Conservation (phyloP, 2,888 invertebrate species). For the Drosophila neonasuta region DNA sequence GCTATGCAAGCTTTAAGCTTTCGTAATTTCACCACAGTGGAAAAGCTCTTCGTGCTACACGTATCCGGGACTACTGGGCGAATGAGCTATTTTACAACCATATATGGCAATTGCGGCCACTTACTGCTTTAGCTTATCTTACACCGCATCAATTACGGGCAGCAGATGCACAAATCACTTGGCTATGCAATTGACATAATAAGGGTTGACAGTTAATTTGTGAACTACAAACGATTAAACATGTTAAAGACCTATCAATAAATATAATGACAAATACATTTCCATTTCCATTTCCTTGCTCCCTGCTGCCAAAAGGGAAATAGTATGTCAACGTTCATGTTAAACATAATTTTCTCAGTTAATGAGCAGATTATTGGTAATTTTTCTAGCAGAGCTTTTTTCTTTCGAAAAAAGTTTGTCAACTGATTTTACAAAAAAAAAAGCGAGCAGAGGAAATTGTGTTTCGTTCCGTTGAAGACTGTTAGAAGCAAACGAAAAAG, state of each 20-base stretch:
- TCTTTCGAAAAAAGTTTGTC: neutral
- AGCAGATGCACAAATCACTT: neutral
- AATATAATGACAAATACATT: conserved; percentile 3
- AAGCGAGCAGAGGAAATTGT: conserved; percentile 16
- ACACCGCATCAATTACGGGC: neutral
- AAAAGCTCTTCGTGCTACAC: conserved; percentile 6
- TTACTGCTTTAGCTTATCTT: neutral
- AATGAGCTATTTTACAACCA: conserved; percentile 33
- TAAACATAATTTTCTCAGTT: neutral
- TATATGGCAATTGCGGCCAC: conserved; percentile 19
- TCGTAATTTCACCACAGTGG: conserved; percentile 18
- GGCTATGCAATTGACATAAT: conserved; percentile 16
- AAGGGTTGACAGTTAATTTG: conserved; percentile 6
- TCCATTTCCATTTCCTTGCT: neutral
- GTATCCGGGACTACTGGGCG: conserved; percentile 21
- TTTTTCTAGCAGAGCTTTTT: conserved; percentile 6
- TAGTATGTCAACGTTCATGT: neutral
- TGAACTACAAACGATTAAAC: neutral
- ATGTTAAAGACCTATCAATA: conserved; percentile 7
- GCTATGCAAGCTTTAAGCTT: conserved; percentile 13
- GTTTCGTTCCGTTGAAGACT: conserved; percentile 1
- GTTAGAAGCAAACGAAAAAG: neutral
- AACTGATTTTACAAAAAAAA: conserved; percentile 1
- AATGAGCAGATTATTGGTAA: neutral
- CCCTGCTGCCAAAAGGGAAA: neutral